Evolutionary conservation across 2,797 vertebrate genomes (phyloP), one percentile per base, ranked within the genome.

Genomic region (Pangasius mekongensis): DNA sequence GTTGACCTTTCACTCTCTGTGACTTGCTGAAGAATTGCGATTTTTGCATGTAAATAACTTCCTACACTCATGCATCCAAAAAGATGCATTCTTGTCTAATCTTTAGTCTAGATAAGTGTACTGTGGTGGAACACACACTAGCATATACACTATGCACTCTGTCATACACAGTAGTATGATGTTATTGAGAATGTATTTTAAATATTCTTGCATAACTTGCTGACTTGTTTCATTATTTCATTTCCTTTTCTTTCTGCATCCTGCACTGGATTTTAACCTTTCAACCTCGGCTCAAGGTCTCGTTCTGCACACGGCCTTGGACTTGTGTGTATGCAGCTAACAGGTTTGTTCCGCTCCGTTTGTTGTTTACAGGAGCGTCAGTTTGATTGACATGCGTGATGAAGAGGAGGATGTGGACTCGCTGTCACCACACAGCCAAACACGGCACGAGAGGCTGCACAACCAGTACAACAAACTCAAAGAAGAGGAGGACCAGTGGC

Each of bases 401-500:
- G 97, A 98, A 91, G 98, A 99, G 18, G 98, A 99, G 14, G 98
- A 98, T 67, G 95, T 95, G 91, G 94, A 95, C 80, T 89, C 93
- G 47, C 88, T 96, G 87, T 96, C 96, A 33, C 95, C 96, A 0
- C 96, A 98, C 87, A 97, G 97, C 96, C 97, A 97, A 90, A 97
- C 97, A 9, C 97, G 97, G 62, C 95, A 98, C 27, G 98, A 99
- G 92, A 96, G 96, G 88, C 96, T 98, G 93, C 98, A 98, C 49
- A 96, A 96, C 33, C 93, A 98, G 87, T 95, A 97, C 94, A 97
- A 92, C 95, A 96, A 96, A 90, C 95, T 97, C 83, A 94, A 95
- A 76, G 98, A 99, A 88, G 98, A 99, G 0, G 98, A 99, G 82
- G 97, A 98, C 93, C 97, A 96, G 86, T 99, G 99, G 99, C 98